These are phyloP conservation scores for Alloplasta piceator DNA, from an alignment of 2,888 invertebrate genomes.

Conservation along the genomic window DNA sequence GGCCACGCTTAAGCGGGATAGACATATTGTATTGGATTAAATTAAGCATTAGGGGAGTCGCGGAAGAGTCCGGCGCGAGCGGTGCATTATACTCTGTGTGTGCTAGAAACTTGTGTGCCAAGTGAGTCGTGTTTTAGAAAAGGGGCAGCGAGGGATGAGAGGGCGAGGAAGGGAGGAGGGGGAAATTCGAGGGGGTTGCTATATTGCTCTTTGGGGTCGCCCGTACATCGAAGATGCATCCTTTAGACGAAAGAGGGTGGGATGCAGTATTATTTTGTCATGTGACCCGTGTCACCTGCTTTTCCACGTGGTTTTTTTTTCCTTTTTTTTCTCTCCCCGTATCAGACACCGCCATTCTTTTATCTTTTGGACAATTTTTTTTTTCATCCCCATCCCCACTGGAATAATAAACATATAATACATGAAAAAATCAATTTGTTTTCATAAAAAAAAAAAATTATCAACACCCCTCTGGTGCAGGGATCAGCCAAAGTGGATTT, in stretches of 20 bases:
- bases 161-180: conserved; percentile 9
- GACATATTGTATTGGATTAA: conserved; percentile 83
- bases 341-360: conserved; percentile 58
- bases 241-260: conserved; percentile 29
- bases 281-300: conserved; percentile 80
- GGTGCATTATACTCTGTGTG: conserved; percentile 73
- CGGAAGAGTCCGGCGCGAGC: conserved; percentile 67
- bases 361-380: conserved; percentile 46
- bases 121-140: conserved; percentile 80
- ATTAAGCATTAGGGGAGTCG: conserved; percentile 78
- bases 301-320: conserved; percentile 69
- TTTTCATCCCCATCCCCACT: background rate
- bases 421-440: background rate
- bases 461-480: too few species aligned
- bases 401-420: background rate
- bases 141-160: conserved; percentile 48
- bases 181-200: conserved; percentile 53
- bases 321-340: conserved; percentile 41
- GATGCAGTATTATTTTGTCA: conserved; percentile 75
- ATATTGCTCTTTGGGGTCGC: conserved; percentile 39
- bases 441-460: too few species aligned
- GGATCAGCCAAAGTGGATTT: too few species aligned
- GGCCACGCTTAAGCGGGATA: conserved; percentile 62
- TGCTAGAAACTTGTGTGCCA: conserved; percentile 81
- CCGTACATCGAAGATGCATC: conserved; percentile 44